Evolutionary conservation across 2,113 vertebrate species (phyloP).

Genomic region (Phyllostomus discolor): DNA sequence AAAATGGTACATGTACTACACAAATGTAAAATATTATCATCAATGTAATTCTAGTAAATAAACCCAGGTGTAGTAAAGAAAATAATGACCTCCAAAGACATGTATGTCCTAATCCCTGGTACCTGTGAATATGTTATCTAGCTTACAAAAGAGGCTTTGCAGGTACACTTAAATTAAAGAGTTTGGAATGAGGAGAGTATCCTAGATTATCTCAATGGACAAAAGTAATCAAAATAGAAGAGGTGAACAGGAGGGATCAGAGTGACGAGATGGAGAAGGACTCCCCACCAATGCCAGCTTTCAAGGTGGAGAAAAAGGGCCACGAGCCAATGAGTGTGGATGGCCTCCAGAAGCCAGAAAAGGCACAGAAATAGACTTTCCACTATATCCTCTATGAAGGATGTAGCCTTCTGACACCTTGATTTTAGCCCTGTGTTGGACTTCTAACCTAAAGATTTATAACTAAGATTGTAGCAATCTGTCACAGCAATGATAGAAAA

Average conservation of each 20-base stretch:
- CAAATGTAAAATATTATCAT: not conserved
- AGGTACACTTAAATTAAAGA: not conserved
- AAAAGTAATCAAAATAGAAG: not conserved
- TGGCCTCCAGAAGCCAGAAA: not conserved
- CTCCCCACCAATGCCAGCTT: not conserved
- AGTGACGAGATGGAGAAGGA: not conserved
- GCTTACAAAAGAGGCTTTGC: not conserved
- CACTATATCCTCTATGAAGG: not conserved
- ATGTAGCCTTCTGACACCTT: not conserved
- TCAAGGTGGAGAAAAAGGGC: not conserved
- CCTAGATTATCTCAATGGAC: not conserved
- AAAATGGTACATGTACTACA: not conserved
- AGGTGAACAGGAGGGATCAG: not conserved
- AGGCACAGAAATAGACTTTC: not conserved
- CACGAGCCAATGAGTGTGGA: not conserved
- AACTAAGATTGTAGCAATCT: not conserved
- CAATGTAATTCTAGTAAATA: not conserved
- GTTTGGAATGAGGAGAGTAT: not conserved
- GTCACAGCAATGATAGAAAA: not conserved
- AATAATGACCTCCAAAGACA: not conserved
- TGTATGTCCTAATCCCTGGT: not conserved
- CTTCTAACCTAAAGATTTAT: not conserved
- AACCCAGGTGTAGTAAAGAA: not conserved
- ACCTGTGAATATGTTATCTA: not conserved
- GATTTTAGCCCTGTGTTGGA: not conserved